Evolutionary conservation across 2,888 invertebrate species (phyloP).

Genomic region (Anthophora plumipes): DNA sequence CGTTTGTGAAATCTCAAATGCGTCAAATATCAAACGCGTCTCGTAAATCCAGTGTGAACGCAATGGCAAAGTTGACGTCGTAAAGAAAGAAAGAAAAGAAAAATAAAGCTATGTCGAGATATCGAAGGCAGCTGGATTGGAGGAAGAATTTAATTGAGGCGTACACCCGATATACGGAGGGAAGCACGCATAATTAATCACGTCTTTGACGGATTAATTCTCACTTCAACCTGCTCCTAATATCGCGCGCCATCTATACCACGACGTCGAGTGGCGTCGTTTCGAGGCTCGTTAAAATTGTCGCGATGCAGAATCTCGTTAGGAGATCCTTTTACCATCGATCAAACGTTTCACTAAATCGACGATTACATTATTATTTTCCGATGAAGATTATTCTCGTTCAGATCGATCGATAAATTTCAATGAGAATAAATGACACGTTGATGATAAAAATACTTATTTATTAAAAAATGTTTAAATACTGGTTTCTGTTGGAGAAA

Average conservation of each 20-base stretch:
- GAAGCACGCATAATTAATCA: conserved; percentile 17
- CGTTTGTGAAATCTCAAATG: too few species aligned
- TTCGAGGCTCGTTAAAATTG: conserved; percentile 10
- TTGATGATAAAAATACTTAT: too few species aligned
- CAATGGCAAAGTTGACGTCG: too few species aligned
- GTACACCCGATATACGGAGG: background rate
- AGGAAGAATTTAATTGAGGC: conserved; percentile 37
- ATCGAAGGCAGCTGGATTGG: background rate
- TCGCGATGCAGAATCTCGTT: background rate
- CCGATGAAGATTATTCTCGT: background rate
- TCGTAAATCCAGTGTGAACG: too few species aligned
- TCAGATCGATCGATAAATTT: background rate
- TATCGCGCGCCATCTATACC: conserved; percentile 27
- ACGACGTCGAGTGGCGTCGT: conserved; percentile 10
- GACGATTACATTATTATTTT: background rate
- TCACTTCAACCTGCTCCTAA: conserved; percentile 60
- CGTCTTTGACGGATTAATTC: conserved; percentile 75
- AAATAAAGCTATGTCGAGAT: background rate
- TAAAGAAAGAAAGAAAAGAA: too few species aligned
- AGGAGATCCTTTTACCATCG: background rate
- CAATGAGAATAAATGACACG: background rate
- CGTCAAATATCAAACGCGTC: too few species aligned
- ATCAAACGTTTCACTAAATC: background rate
- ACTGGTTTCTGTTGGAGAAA: too few species aligned
- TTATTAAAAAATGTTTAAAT: too few species aligned